A percentile compares a stretch with the other conserved stretches of the same genome.
phyloP scores from a whole-genome alignment of 2,113 vertebrate species.

The Irena cyanogastra region DNA sequence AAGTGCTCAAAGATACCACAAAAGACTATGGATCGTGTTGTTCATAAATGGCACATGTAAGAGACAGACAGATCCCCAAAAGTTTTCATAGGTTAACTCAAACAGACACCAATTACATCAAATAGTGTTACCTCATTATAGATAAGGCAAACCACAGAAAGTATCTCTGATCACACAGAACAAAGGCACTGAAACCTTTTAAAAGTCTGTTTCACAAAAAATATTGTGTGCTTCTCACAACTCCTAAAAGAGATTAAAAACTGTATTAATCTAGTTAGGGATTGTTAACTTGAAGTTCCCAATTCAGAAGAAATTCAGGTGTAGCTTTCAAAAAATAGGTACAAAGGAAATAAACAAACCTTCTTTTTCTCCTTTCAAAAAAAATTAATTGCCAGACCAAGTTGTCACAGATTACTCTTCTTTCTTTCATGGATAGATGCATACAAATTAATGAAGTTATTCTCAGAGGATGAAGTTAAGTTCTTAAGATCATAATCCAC shows the following conservation, averaged over 20 bases:
- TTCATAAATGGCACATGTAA: background rate
- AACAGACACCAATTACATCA: background rate
- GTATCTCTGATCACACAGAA: background rate
- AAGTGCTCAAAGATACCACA: background rate
- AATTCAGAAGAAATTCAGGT: background rate
- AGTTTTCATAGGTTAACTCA: background rate
- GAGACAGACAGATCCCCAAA: background rate
- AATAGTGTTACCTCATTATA: background rate
- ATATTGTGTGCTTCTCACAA: background rate
- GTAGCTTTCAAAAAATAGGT: background rate
- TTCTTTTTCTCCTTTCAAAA: background rate
- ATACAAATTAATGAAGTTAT: slow-evolving; percentile 4
- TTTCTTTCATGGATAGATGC: background rate
- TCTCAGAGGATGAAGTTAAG: slow-evolving; percentile 57
- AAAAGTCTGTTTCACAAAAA: background rate
- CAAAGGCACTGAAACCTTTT: background rate
- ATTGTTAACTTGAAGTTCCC: background rate
- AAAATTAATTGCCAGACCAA: background rate
- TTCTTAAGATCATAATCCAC: slow-evolving; percentile 73
- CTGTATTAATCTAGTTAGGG: background rate
- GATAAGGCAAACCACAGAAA: background rate
- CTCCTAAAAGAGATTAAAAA: background rate
- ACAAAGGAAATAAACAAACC: background rate
- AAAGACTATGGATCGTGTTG: background rate
- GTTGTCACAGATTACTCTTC: slow-evolving; percentile 78